A percentile compares a stretch with the other conserved stretches of the same genome.
phyloP scores from a whole-genome alignment of 1,140 invertebrate genomes.

The Diuraphis noxia region DNA sequence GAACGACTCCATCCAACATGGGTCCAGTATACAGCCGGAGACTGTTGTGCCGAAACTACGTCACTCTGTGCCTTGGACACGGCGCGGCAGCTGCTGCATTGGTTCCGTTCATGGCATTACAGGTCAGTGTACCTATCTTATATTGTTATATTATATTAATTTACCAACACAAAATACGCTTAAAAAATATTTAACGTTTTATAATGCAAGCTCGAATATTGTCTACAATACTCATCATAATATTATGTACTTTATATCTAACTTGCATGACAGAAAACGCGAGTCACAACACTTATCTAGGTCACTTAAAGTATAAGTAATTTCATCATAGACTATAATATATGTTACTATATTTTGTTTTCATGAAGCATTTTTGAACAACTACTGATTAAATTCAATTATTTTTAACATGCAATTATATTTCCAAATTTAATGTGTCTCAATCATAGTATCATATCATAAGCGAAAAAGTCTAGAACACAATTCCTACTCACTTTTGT shows the following conservation, averaged over 20 bases:
- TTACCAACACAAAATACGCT: too few species aligned
- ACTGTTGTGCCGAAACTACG: slow-evolving; percentile 63
- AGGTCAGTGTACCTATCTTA: slow-evolving; percentile 61
- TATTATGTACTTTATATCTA: background rate
- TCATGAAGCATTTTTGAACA: background rate
- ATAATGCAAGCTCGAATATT: background rate
- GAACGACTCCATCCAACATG: slow-evolving; percentile 58
- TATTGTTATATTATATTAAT: slow-evolving; percentile 60
- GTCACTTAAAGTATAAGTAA: background rate
- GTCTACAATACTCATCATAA: too few species aligned
- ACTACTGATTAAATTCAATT: too few species aligned
- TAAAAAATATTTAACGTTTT: background rate
- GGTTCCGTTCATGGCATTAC: slow-evolving; percentile 67
- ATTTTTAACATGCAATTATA: too few species aligned
- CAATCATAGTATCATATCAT: background rate
- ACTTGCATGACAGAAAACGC: background rate
- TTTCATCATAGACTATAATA: too few species aligned
- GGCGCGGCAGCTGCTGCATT: slow-evolving; percentile 68
- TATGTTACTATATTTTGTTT: background rate
- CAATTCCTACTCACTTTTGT: background rate
- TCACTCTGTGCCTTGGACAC: slow-evolving; percentile 65
- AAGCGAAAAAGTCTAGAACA: background rate
- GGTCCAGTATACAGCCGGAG: slow-evolving; percentile 60
- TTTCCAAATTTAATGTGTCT: too few species aligned
- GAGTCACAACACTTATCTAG: background rate